Percentiles rank a stretch among this genome's conserved stretches.
These are phyloP conservation scores for Erythrolamprus reginae DNA, from an alignment of 2,113 vertebrate genomes.

Conservation along the genomic window DNA sequence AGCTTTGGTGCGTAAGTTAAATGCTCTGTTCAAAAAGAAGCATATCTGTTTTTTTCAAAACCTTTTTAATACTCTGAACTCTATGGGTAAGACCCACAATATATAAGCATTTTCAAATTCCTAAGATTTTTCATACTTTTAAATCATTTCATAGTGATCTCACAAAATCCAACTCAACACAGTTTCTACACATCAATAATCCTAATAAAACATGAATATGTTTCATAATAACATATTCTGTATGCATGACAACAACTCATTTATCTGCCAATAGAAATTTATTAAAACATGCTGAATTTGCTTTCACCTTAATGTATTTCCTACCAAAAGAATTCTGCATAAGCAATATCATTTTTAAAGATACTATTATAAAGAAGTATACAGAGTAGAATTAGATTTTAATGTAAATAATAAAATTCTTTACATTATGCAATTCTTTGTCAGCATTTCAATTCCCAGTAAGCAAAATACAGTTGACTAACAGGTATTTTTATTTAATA, in stretches of 20 bases:
- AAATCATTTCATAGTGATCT: not conserved
- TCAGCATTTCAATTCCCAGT: not conserved
- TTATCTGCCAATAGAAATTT: conserved; percentile 1
- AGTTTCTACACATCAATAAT: not conserved
- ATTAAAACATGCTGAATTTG: not conserved
- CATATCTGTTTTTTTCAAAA: not conserved
- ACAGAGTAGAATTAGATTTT: not conserved
- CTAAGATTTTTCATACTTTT: not conserved
- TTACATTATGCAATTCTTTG: not conserved
- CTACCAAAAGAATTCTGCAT: not conserved
- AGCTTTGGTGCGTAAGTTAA: not conserved
- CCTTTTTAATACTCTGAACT: not conserved
- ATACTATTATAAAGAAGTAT: not conserved
- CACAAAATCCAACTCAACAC: not conserved
- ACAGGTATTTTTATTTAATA: not conserved
- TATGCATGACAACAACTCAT: not conserved
- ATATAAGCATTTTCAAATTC: not conserved
- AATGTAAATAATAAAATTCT: not conserved
- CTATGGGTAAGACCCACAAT: not conserved
- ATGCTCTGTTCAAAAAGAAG: not conserved
- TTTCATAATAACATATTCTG: not conserved
- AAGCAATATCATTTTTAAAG: not conserved
- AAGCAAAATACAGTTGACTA: not conserved
- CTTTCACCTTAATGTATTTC: not conserved
- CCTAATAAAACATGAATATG: not conserved